These are phyloP conservation scores for Onychomys torridus DNA, from an alignment of 2,797 vertebrate species.

Conservation along the genomic window DNA sequence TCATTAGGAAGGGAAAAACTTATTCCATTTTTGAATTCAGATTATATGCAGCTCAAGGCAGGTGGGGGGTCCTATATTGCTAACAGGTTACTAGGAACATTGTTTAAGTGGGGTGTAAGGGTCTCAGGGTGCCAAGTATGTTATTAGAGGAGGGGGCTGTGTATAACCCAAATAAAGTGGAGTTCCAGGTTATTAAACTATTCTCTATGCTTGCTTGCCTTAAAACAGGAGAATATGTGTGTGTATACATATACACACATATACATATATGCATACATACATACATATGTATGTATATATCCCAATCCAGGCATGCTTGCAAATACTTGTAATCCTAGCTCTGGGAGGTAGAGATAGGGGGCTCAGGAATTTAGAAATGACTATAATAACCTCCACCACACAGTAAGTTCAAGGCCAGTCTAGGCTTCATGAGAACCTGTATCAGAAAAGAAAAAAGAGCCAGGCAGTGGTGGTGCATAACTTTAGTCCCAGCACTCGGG, in stretches of 20 bases:
- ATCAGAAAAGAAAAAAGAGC: neutral
- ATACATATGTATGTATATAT: neutral
- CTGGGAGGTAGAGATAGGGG: neutral
- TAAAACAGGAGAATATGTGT: neutral
- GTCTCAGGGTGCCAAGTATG: neutral
- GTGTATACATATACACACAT: neutral
- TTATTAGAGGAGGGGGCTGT: neutral
- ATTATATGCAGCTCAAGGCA: neutral
- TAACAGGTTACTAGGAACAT: neutral
- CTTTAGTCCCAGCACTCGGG: no score
- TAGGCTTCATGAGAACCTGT: neutral
- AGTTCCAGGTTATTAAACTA: neutral
- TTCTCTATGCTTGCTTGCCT: neutral
- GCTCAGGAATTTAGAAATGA: neutral
- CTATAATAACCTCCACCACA: neutral
- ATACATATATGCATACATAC: neutral
- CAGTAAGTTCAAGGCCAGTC: neutral
- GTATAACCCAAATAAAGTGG: neutral
- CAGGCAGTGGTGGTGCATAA: no score
- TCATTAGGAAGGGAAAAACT: neutral
- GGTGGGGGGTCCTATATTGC: neutral
- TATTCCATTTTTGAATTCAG: neutral
- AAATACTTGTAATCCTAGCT: neutral
- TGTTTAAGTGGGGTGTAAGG: neutral
- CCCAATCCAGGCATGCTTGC: neutral